A percentile compares a stretch with the other conserved stretches of the same genome.
Conservation (phyloP, 2,888 invertebrate genomes). For the Ernsta delagoae region DNA sequence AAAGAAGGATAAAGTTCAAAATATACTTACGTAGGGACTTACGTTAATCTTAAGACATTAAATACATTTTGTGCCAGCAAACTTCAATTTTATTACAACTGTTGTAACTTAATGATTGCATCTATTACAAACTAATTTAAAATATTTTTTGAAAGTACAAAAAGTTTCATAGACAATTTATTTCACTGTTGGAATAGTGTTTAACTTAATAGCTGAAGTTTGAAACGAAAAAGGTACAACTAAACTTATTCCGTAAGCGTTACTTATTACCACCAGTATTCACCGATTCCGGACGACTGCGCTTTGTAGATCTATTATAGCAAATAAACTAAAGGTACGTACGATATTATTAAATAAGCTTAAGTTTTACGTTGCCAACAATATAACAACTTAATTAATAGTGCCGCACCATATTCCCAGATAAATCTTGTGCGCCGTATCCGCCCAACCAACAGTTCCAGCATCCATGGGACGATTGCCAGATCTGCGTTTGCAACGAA, state of each 20-base stretch:
- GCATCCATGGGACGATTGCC: conserved; percentile 77
- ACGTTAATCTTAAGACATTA: no score
- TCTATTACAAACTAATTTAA: no score
- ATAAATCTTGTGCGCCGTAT: conserved; percentile 70
- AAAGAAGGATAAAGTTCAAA: not conserved
- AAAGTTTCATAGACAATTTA: no score
- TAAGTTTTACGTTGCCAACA: conserved; percentile 19
- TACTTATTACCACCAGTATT: not conserved
- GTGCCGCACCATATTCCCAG: conserved; percentile 47
- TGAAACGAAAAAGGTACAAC: not conserved
- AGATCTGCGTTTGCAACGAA: conserved; percentile 67
- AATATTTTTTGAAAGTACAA: no score
- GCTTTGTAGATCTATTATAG: not conserved
- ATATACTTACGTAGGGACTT: not conserved
- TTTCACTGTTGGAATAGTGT: no score
- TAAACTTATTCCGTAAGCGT: not conserved
- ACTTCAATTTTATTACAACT: no score
- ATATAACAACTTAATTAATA: conserved; percentile 30
- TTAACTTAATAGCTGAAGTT: no score
- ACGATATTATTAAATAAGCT: not conserved
- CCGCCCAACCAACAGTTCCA: conserved; percentile 65
- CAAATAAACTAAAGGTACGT: not conserved
- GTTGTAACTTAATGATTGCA: no score
- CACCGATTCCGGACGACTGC: not conserved
- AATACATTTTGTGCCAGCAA: no score